Conservation (phyloP, 2,113 vertebrate genomes). For the Erythrocercus mccallii region DNA sequence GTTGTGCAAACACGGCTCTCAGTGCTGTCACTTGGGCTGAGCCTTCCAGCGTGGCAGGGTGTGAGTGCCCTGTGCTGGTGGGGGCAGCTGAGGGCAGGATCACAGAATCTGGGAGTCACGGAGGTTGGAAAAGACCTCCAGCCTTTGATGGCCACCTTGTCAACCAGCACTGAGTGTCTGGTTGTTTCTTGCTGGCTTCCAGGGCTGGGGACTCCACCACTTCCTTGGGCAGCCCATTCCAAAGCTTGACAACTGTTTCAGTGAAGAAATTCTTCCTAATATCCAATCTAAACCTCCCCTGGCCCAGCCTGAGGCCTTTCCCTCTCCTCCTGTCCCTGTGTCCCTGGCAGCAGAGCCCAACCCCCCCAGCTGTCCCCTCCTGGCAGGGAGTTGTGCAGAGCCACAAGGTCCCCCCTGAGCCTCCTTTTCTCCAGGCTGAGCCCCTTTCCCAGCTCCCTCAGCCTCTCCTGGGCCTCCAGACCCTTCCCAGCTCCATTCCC, state of each 20-base stretch:
- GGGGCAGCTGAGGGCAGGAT: not conserved
- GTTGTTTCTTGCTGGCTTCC: not conserved
- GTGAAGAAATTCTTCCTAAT: not conserved
- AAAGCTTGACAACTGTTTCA: not conserved
- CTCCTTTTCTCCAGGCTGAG: not conserved
- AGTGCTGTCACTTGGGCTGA: not conserved
- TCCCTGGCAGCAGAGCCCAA: not conserved
- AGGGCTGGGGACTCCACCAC: not conserved
- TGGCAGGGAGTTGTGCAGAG: not conserved
- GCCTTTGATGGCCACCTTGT: not conserved
- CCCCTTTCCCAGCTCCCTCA: not conserved
- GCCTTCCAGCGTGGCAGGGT: not conserved
- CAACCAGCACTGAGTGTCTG: not conserved
- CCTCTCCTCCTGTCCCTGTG: not conserved
- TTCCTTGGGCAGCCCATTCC: not conserved
- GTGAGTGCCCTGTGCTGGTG: not conserved
- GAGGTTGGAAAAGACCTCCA: not conserved
- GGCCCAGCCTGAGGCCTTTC: rapidly evolving
- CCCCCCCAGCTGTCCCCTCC: not conserved
- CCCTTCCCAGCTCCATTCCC: not conserved
- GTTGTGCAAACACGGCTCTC: not conserved
- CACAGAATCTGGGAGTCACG: not conserved
- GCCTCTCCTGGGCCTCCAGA: rapidly evolving
- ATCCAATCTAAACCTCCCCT: not conserved
- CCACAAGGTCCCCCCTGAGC: not conserved